A percentile compares a stretch with the other conserved stretches of the same genome.
These are phyloP conservation scores for Brachypteracias leptosomus DNA, from an alignment of 2,113 vertebrate species.

Conservation along the genomic window DNA sequence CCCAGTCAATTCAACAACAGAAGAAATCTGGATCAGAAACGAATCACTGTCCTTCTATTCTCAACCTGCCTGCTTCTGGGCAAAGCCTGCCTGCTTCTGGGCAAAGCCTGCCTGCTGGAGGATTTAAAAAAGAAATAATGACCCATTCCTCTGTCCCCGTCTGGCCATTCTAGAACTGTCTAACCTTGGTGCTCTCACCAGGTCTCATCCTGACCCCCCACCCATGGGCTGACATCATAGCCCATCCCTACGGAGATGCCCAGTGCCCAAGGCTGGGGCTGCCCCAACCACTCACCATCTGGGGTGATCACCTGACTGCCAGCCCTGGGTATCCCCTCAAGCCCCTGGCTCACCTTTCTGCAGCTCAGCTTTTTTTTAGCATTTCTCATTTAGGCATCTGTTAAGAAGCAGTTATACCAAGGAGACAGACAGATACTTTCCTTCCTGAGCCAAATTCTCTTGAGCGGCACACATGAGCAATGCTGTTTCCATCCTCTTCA, in stretches of 20 bases:
- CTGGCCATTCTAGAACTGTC: neutral
- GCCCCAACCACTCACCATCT: fast-evolving
- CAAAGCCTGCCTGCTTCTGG: neutral
- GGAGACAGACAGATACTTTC: neutral
- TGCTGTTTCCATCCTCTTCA: neutral
- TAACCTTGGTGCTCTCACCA: neutral
- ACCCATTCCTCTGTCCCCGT: no score
- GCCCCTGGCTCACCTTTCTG: neutral
- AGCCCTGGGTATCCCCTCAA: fast-evolving
- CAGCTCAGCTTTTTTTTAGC: neutral
- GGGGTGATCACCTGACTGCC: neutral
- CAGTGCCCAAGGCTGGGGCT: neutral
- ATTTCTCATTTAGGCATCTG: neutral
- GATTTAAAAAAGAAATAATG: neutral
- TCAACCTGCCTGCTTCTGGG: neutral
- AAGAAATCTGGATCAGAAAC: no score
- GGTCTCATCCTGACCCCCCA: neutral
- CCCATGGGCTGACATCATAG: fast-evolving
- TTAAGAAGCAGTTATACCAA: neutral
- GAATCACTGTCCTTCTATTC: neutral
- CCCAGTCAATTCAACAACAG: neutral
- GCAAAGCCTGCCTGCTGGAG: neutral
- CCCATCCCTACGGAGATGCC: fast-evolving
- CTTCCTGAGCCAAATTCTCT: neutral
- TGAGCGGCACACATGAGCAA: neutral